Evolutionary conservation across 2,113 vertebrate species (phyloP).

Genomic region (Chunga burmeisteri): DNA sequence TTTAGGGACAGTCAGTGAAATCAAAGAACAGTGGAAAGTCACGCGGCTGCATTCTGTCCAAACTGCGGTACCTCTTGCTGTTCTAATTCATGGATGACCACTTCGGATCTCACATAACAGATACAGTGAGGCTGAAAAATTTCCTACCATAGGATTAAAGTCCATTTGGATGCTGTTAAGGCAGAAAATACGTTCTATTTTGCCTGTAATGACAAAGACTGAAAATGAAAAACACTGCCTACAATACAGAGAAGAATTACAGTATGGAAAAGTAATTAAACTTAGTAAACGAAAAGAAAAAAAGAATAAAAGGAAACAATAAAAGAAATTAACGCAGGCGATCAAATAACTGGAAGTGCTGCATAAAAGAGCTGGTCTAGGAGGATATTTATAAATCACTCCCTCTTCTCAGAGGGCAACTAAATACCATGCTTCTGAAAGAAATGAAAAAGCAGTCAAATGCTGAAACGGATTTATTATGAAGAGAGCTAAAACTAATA

Average conservation of each 20-base stretch:
- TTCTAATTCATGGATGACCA: not conserved
- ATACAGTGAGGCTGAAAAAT: not conserved
- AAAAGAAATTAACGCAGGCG: not conserved
- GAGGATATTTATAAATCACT: conserved; percentile 11
- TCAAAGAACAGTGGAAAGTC: not conserved
- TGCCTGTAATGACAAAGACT: not conserved
- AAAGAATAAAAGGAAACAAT: conserved; percentile 6
- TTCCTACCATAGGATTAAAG: not conserved
- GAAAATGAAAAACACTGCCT: not conserved
- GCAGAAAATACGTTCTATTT: not conserved
- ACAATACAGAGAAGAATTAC: not conserved
- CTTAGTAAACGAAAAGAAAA: not conserved
- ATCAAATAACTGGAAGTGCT: conserved; percentile 11
- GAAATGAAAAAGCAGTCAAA: not conserved
- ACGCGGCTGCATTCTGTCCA: not conserved
- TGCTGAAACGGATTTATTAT: not conserved
- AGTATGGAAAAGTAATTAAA: not conserved
- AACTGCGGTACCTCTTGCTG: not conserved
- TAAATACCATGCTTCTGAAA: conserved; percentile 5
- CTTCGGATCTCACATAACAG: not conserved
- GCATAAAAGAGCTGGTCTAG: not conserved
- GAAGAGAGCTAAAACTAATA: conserved; percentile 1
- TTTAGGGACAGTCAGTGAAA: not conserved
- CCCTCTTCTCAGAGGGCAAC: conserved; percentile 4
- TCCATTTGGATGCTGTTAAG: not conserved